Evolutionary conservation across 2,888 invertebrate genomes (phyloP), one percentile per base, ranked within the genome.

Genomic region (Trachelus tabidus): DNA sequence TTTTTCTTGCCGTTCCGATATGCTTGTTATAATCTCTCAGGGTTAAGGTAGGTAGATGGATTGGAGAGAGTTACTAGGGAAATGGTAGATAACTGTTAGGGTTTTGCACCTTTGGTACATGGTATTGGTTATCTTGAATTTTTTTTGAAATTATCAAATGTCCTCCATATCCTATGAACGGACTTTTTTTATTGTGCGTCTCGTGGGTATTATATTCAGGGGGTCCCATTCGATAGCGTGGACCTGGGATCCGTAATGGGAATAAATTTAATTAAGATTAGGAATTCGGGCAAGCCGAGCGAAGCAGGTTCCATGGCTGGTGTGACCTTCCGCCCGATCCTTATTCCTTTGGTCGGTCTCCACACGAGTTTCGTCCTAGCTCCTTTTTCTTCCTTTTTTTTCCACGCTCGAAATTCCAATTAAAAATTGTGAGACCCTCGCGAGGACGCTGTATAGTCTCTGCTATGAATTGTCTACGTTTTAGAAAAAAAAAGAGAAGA

Each of bases 181-280:
- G 56, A 9, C 56, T 56, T 9, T 56, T 9, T 23, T 56, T 56
- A 56, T 56, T 23, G 23, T 56, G 23, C 56, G 23, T 56, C 23
- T 56, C 56, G 9, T 56, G 56, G 23, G 23, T 23, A 23, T 56
- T 56, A 56, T 56, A 56, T 23, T 56, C 9, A 9, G 56, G 56
- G 40, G 56, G 56, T 56, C 23, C 23, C 23, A 56, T 56, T 56
- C 56, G 56, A 56, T 56, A 31, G 71, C 34, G 9, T 71, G 34
- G 71, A 34, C 71, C 15, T 34, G 84, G 83, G 84, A 84, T 84
- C 84, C 82, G 86, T 85, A 86, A 87, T 86, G 85, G 87, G 87
- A 88, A 89, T 89, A 90, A 89, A 91, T 90, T 91, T 90, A 89
- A 91, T 91, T 90, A 89, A 89, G 89, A 90, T 90, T 90, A 90